phyloP scores from a whole-genome alignment of 2,113 vertebrate genomes.

The Muscicapa adusta region DNA sequence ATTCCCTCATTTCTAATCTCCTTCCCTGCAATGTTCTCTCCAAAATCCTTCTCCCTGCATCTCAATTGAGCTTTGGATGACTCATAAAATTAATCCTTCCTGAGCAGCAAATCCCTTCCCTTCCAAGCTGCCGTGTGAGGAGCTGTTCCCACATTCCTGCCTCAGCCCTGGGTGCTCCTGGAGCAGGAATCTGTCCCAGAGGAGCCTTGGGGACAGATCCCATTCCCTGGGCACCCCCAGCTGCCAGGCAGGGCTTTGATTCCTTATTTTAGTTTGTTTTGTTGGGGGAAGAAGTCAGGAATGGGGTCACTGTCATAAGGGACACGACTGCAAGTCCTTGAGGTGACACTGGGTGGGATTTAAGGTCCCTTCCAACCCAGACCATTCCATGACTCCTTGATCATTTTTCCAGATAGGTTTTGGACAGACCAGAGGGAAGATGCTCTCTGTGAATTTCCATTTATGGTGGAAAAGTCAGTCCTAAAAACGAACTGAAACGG shows the following conservation, averaged over 20 bases:
- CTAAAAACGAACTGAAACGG: background rate
- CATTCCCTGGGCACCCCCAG: background rate
- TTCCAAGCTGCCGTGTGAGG: background rate
- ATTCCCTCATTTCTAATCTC: constrained; percentile 12
- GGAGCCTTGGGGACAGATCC: background rate
- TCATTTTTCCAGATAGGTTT: background rate
- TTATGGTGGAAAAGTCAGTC: background rate
- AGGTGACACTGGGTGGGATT: background rate
- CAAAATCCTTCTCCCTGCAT: constrained; percentile 34
- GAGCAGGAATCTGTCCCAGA: background rate
- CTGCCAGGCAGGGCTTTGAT: background rate
- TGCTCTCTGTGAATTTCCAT: background rate
- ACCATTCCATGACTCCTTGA: background rate
- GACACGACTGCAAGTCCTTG: too few species aligned
- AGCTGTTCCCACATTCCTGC: background rate
- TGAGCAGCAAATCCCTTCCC: constrained; percentile 5
- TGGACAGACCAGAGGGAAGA: background rate
- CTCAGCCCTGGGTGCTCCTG: background rate
- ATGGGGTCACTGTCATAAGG: background rate
- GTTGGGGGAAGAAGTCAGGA: background rate
- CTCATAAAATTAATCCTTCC: constrained; percentile 58
- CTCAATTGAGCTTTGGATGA: constrained; percentile 53
- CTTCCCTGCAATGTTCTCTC: constrained; percentile 22
- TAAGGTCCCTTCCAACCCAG: accelerated
- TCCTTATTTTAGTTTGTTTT: background rate